A percentile compares a stretch with the other conserved stretches of the same genome.
phyloP scores from a whole-genome alignment of 2,113 vertebrate genomes.

The Lamprotornis superbus region DNA sequence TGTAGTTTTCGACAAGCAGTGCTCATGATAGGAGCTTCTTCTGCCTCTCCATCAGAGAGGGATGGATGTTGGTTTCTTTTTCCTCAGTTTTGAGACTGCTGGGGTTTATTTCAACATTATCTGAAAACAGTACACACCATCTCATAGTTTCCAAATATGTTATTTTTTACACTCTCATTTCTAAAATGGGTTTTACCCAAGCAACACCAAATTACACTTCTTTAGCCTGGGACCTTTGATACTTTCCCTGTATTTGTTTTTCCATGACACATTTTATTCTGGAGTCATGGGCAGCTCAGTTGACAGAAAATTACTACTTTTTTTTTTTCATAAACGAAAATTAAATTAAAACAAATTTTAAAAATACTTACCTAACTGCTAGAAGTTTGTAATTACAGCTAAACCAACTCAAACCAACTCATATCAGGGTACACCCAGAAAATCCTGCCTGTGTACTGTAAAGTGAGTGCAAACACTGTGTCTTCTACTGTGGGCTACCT shows the following conservation, averaged over 20 bases:
- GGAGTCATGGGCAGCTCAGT: neutral
- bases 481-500: neutral
- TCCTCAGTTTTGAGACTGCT: neutral
- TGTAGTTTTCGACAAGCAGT: neutral
- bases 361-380: neutral
- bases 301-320: neutral
- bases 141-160: neutral
- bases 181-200: neutral
- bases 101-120: neutral
- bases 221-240: neutral
- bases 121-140: neutral
- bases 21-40: neutral
- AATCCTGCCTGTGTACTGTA: neutral
- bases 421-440: neutral
- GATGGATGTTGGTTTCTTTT: neutral
- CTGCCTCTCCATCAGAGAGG: neutral
- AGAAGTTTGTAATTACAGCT: neutral
- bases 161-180: fast-evolving
- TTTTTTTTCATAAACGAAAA: neutral
- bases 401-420: neutral
- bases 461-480: neutral
- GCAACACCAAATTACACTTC: neutral
- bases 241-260: neutral
- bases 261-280: neutral
- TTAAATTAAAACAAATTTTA: neutral